A percentile compares a stretch with the other conserved stretches of the same genome.
Conservation (phyloP, 1,140 invertebrate genomes). For the Marisa cornuarietis region DNA sequence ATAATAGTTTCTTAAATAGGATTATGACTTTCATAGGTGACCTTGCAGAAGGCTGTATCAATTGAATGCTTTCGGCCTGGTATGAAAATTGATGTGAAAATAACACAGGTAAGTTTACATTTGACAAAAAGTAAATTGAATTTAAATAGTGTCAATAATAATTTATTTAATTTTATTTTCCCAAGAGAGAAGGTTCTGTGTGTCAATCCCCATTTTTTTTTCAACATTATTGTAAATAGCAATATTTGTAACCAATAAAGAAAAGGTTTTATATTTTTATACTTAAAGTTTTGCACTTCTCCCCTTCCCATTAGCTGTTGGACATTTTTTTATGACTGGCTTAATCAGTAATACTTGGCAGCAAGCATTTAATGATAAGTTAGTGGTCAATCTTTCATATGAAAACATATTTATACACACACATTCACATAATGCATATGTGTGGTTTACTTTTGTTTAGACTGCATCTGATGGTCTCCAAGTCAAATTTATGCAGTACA, state of each 20-base stretch:
- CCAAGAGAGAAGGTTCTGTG: too few relatives aligned
- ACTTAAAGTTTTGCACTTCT: not conserved
- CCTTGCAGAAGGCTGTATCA: conserved; percentile 1
- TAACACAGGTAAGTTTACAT: conserved; percentile 34
- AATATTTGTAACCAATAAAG: too few relatives aligned
- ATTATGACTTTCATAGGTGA: conserved; percentile 12
- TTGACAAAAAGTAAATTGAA: not conserved
- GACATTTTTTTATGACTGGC: not conserved
- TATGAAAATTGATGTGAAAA: conserved; percentile 38
- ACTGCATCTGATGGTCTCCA: conserved; percentile 29
- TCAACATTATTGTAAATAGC: too few relatives aligned
- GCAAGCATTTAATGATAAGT: too few relatives aligned
- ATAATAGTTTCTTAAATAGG: not conserved
- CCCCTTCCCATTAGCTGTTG: not conserved
- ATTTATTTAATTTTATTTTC: too few relatives aligned
- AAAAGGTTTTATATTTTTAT: not conserved
- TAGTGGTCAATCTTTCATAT: not conserved
- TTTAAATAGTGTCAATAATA: not conserved
- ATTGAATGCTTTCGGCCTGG: conserved; percentile 34
- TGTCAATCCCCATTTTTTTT: too few relatives aligned
- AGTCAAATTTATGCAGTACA: conserved; percentile 33
- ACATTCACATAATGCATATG: not conserved
- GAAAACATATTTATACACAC: not conserved
- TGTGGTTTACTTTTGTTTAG: conserved; percentile 5
- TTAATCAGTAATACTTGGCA: not conserved